Base-by-base conservation (phyloP, 2,113 vertebrate genomes). In the Glaucidium brasilianum region DNA sequence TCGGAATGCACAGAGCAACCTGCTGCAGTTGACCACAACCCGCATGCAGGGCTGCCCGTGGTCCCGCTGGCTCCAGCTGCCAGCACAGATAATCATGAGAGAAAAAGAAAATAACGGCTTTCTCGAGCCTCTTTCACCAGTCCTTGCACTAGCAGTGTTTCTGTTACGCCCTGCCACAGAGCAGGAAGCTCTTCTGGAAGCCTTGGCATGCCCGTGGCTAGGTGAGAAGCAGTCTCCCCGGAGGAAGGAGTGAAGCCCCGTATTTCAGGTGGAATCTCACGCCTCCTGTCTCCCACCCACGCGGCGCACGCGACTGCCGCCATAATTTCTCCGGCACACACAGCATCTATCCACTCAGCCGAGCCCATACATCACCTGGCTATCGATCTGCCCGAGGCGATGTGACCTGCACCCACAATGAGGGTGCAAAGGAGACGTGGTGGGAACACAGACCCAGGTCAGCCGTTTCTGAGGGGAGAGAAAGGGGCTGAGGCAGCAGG, bases 291-390 rank as follows among this genome's bases (percentile, higher is more conserved):
- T 82, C 67, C 69, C 83, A 80, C 75, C 72, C 79, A 68, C 32
- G 0, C 4, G 0, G 35, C 3, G 8, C 91, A 67, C 62, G 26
- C 4, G 6, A 13, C 35, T 15, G 77, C 82, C 6, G 67, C 30
- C 1, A 8, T 35, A 34, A 77, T 79, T 67, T 14, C 75, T 75
- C 41, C 75, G 21, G 3, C 66, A 32, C 39, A 18, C 2, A 32
- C 45, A 43, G 75, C 39, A 64, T 66, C 87, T 3, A 10, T 29
- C 53, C 59, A 27, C 87, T 89, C 90, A 15, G 76, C 72, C 3
- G 3, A 91, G 87, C 76, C 80, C 2, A 11, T 30, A 8, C 52
- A 55, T 15, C 92, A 59, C 32, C 32, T 10, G 66, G 52, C 43
- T 64, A 55, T 22, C 12, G 80, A 64, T 37, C 25, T 84, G 73